A percentile compares a stretch with the other conserved stretches of the same genome.
Evolutionary conservation across 92 coral and sea anemone species (phyloP).

Genomic region (Paramuricea clavata): DNA sequence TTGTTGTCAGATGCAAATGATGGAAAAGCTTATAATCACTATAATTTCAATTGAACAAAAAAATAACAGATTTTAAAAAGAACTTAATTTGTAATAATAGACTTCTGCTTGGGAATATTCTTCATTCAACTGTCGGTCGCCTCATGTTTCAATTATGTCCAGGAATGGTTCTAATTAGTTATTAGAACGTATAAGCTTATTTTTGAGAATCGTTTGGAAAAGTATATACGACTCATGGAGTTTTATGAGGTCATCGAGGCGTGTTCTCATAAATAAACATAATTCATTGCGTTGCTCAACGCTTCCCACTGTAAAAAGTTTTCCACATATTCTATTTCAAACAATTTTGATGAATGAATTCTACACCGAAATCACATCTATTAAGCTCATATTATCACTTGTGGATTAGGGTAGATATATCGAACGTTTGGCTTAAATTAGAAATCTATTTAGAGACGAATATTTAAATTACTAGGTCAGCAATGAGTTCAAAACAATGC

Average conservation of each 20-base stretch:
- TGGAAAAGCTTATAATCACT: not conserved
- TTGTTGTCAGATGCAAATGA: not conserved
- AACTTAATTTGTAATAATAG: not conserved
- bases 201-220: not conserved
- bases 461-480: not conserved
- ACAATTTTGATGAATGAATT: not conserved
- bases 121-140: not conserved
- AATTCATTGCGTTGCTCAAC: not conserved
- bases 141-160: not conserved
- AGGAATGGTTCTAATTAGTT: not conserved
- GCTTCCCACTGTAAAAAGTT: not conserved
- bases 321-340: not conserved
- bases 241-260: constrained; percentile 31
- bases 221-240: not conserved
- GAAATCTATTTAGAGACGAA: constrained; percentile 6
- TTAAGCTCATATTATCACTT: not conserved
- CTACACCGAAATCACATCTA: not conserved
- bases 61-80: too few species aligned
- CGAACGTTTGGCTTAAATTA: not conserved
- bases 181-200: not conserved
- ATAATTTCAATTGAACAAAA: not conserved
- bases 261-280: constrained; percentile 32
- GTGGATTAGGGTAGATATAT: not conserved
- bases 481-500: not conserved
- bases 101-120: not conserved